Evolutionary conservation across 2,113 vertebrate species (phyloP), one percentile per base, ranked within the genome.

Genomic region (Podarcis cretensis): DNA sequence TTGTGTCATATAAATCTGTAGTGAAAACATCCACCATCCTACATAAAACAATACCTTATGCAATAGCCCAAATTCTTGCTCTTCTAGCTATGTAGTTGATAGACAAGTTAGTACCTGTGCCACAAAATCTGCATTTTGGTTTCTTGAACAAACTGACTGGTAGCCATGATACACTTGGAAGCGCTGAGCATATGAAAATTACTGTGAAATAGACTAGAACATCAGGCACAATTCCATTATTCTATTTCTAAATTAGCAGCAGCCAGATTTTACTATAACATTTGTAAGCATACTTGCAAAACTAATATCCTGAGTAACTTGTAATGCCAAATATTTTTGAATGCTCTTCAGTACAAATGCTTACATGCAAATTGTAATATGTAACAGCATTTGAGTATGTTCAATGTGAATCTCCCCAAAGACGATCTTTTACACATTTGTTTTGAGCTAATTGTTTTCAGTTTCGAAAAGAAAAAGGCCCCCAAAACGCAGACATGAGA

Each of bases 281-380:
- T 40, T 77, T 18, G 59, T 40, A 30, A 66, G 57, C 10, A 59
- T 43, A 43, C 25, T 77, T 40, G 25, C 35, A 43, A 86, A 77
- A 77, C 43, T 66, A 63, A 23, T 79, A 68, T 43, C 43, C 37
- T 25, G 27, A 63, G 32, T 25, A 59, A 65, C 25, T n/a, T 69
- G 37, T 21, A 21, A 68, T 30, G 37, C 63, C 30, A 54, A 13
- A 68, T 27, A 66, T 40, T 77, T 85, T 43, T 59, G 3, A 76
- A 76, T 35, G 20, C 40, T 66, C 35, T 86, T 85, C 77, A 30
- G 35, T 85, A 40, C 76, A 85, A 74, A 85, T 85, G 73, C 65
- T 85, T 48, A 68, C 35, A 69, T 30, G n/a, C 21, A n/a, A 79
- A 68, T 20, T 32, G 6, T 68, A 48, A 20, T 32, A 86, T 3